These are phyloP conservation scores for Solenodon paradoxus DNA, from an alignment of 2,113 vertebrate species.

Conservation along the genomic window DNA sequence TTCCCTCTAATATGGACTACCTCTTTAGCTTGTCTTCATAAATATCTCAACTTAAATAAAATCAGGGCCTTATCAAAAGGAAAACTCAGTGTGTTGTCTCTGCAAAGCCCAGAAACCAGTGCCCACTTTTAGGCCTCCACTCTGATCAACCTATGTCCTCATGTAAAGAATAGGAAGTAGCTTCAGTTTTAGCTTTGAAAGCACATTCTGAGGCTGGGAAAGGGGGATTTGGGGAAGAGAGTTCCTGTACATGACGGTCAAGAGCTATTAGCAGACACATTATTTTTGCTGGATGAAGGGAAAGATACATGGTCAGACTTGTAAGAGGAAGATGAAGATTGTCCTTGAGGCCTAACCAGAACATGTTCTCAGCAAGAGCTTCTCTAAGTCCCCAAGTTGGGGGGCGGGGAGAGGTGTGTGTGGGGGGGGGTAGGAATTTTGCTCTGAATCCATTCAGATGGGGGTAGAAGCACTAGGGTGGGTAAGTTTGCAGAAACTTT, in stretches of 20 bases:
- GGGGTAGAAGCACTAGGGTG: not conserved
- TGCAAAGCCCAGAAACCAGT: not conserved
- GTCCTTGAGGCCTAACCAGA: not conserved
- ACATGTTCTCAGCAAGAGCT: not conserved
- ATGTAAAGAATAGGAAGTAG: slow-evolving; percentile 60
- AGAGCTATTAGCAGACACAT: slow-evolving; percentile 21
- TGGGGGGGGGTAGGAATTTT: not conserved
- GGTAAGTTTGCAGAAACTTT: slow-evolving; percentile 25
- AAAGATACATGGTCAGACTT: not conserved
- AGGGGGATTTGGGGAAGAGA: slow-evolving; percentile 53
- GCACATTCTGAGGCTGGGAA: slow-evolving; percentile 42
- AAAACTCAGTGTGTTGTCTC: not conserved
- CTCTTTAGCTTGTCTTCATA: not conserved
- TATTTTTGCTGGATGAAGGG: slow-evolving; percentile 2
- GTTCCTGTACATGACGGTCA: slow-evolving; percentile 34
- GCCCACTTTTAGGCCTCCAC: not conserved
- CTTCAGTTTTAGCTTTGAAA: slow-evolving; percentile 54
- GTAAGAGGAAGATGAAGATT: not conserved
- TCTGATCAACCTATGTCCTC: slow-evolving; percentile 24
- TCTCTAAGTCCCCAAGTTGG: not conserved
- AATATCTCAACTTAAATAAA: not conserved
- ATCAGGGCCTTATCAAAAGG: not conserved
- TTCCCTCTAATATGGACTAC: not conserved
- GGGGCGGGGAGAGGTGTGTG: too few species aligned
- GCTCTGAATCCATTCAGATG: not conserved